These are phyloP conservation scores for Vireo altiloquus DNA, from an alignment of 2,113 vertebrate species.

Conservation along the genomic window DNA sequence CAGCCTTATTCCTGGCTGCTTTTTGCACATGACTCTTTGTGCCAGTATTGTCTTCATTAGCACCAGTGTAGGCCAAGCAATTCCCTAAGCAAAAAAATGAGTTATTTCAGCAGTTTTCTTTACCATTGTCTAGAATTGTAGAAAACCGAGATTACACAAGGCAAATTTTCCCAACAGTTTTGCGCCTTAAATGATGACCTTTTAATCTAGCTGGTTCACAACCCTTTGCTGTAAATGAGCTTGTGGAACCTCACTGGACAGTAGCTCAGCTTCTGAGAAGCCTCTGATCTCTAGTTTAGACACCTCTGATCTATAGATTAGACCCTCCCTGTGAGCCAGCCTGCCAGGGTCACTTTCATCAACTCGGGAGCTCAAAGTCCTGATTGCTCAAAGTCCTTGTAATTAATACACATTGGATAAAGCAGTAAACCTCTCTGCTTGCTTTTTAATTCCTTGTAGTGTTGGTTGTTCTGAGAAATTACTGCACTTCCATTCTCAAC, in stretches of 20 bases:
- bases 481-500: not conserved
- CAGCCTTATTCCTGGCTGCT: not conserved
- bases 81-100: not conserved
- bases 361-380: not conserved
- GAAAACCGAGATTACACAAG: not conserved
- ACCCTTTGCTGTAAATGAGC: not conserved
- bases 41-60: not conserved
- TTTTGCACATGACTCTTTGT: not conserved
- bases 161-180: not conserved
- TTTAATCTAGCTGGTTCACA: not conserved
- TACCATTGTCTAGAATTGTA: not conserved
- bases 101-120: not conserved
- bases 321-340: not conserved
- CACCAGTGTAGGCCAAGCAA: not conserved
- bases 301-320: not conserved
- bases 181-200: not conserved
- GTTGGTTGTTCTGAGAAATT: not conserved
- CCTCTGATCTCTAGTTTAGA: not conserved
- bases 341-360: accelerated
- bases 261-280: not conserved
- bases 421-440: not conserved
- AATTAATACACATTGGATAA: not conserved
- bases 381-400: not conserved
- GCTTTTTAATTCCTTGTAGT: not conserved
- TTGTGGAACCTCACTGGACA: not conserved